Evolutionary conservation across 2,888 invertebrate species (phyloP), one percentile per base, ranked within the genome.

Genomic region (Schizotus pectinicornis): DNA sequence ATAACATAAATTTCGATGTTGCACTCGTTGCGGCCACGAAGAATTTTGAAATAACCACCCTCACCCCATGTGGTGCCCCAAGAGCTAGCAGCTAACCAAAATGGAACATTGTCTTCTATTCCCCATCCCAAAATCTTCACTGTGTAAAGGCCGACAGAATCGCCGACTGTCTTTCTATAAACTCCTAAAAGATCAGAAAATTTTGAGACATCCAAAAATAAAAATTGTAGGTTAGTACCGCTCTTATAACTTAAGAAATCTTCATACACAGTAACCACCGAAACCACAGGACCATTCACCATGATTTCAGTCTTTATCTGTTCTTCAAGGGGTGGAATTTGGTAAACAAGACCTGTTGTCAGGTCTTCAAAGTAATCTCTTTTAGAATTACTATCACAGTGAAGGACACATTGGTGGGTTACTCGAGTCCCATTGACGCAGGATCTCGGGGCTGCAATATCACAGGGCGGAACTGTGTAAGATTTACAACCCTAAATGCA

Each of bases 11-110:
- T 83, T 77, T 92, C 91, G 69, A 92, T 90, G 7, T 89, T 90
- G 71, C 90, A 90, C 69, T 91, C 88, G 74, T 91, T 87, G 59
- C 81, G 77, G 2, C 95, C 95, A 56, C 95, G 85, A 13, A 91
- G 80, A 62, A 95, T 94, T 79, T 93, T 94, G 82, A 95, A 94
- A 81, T 84, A 93, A 2, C 94, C 94, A 73, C 88, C 85, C 75
- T 91, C 88, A 64, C 95, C 95, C 95, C 95, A 96, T 77, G 95
- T 95, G 0, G 84, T 83, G 81, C 95, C 95, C 95, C 95, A 96
- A 0, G 93, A 94, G 82, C 96, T 95, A 49, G 92, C 93, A 67
- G 93, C 86, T 32, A 94, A 84, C 95, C 95, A 95, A 78, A 94
- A 96, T 41, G 90, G 9, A 13, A 6, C 85, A 37, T 64, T 37